These are phyloP conservation scores for Turnix velox DNA, from an alignment of 2,113 vertebrate genomes.

Conservation along the genomic window DNA sequence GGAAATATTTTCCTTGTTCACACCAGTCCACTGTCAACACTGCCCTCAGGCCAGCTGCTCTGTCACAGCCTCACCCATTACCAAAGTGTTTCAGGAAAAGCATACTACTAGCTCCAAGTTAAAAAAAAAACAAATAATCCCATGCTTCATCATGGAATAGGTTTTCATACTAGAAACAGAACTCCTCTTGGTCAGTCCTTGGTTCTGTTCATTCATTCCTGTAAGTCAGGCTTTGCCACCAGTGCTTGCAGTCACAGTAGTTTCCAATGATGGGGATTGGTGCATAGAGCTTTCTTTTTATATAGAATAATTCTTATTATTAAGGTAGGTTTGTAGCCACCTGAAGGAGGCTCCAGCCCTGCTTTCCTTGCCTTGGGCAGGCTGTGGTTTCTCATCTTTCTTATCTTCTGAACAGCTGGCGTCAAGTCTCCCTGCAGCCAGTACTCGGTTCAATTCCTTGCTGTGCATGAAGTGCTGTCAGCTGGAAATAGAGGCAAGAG, in stretches of 20 bases:
- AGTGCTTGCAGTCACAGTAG: not conserved
- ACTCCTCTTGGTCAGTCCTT: not conserved
- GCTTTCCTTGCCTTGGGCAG: not conserved
- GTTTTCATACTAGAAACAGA: not conserved
- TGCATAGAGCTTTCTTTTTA: not conserved
- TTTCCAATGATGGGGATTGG: not conserved
- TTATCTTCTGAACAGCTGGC: not conserved
- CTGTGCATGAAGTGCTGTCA: not conserved
- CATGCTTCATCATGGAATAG: not conserved
- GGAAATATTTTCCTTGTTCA: not conserved
- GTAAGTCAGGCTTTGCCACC: not conserved
- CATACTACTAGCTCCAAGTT: not conserved
- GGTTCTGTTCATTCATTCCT: not conserved
- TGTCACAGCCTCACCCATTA: not conserved
- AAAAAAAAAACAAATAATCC: not conserved
- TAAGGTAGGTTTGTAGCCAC: not conserved
- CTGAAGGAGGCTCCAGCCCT: not conserved
- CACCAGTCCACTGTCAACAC: not conserved
- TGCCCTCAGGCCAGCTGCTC: not conserved
- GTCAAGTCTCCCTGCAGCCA: accelerated
- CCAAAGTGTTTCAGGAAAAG: not conserved
- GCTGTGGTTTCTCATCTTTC: not conserved
- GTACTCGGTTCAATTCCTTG: not conserved
- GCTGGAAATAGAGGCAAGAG: not conserved
- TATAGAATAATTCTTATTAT: not conserved